These are phyloP conservation scores for Aulostomus chinensis DNA, from an alignment of 2,797 vertebrate genomes.

Conservation along the genomic window DNA sequence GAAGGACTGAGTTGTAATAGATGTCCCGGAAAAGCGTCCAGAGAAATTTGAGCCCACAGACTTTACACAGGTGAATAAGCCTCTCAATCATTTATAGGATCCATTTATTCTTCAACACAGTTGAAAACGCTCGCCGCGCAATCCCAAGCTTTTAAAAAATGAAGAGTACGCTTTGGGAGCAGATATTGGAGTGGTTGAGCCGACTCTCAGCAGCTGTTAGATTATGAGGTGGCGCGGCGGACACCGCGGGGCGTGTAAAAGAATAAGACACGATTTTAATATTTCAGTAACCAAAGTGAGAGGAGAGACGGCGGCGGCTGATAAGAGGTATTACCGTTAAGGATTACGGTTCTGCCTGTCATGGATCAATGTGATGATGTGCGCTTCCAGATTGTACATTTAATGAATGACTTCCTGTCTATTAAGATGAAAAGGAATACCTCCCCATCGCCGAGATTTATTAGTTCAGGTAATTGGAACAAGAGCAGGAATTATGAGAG, in stretches of 20 bases:
- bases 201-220: conserved; percentile 50
- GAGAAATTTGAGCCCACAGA: conserved; percentile 32
- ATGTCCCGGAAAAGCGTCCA: conserved; percentile 27
- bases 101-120: conserved; percentile 73
- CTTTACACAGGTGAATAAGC: conserved; percentile 45
- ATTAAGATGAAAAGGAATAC: conserved; percentile 81
- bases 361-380: conserved; percentile 76
- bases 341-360: conserved; percentile 81
- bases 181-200: conserved; percentile 63
- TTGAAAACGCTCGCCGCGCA: conserved; percentile 62
- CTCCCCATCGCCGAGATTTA: conserved; percentile 81
- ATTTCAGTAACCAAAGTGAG: conserved; percentile 80
- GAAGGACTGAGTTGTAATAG: conserved; percentile 29
- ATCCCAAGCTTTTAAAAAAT: conserved; percentile 66
- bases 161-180: conserved; percentile 67
- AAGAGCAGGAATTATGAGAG: conserved; percentile 74
- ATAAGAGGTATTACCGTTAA: conserved; percentile 77
- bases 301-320: conserved; percentile 52
- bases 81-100: conserved; percentile 66
- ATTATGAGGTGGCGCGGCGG: conserved; percentile 48
- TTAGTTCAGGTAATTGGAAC: conserved; percentile 85
- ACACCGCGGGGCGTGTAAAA: conserved; percentile 68
- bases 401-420: conserved; percentile 86
- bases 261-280: conserved; percentile 82
- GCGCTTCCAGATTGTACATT: conserved; percentile 66